phyloP scores from a whole-genome alignment of 1,140 invertebrate species.

The Diploscapter pachys region DNA sequence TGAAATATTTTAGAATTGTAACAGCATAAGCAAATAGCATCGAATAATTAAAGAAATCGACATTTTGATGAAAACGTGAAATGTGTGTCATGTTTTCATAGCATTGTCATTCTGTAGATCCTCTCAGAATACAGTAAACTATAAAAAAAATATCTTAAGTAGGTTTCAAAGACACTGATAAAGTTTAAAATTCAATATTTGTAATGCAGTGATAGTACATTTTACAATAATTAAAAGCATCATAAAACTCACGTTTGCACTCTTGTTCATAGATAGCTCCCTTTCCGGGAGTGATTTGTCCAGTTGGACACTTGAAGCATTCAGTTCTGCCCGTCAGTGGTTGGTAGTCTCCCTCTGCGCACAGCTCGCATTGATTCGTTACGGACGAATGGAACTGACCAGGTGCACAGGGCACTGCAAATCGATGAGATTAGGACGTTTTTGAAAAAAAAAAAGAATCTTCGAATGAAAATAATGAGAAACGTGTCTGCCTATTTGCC shows the following conservation, averaged over 20 bases:
- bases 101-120: too few species aligned
- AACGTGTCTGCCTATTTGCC: background rate
- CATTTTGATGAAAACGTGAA: too few species aligned
- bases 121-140: too few species aligned
- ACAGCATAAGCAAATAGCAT: background rate
- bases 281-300: conserved; percentile 74
- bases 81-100: too few species aligned
- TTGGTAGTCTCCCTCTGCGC: conserved; percentile 85
- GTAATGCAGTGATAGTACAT: too few species aligned
- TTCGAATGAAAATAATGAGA: background rate
- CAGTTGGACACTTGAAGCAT: conserved; percentile 79
- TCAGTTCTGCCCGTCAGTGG: conserved; percentile 79
- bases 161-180: too few species aligned
- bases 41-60: conserved; percentile 17
- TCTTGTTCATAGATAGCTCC: conserved; percentile 81
- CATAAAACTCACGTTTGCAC: conserved; percentile 72
- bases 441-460: background rate
- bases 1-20: conserved; percentile 51
- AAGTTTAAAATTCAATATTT: too few species aligned
- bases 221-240: too few species aligned
- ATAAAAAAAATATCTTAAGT: too few species aligned
- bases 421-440: background rate
- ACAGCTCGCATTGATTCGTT: conserved; percentile 73
- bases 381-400: conserved; percentile 80
- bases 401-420: conserved; percentile 83